phyloP scores from a whole-genome alignment of 2,113 vertebrate genomes.

The Podocnemis expansa region DNA sequence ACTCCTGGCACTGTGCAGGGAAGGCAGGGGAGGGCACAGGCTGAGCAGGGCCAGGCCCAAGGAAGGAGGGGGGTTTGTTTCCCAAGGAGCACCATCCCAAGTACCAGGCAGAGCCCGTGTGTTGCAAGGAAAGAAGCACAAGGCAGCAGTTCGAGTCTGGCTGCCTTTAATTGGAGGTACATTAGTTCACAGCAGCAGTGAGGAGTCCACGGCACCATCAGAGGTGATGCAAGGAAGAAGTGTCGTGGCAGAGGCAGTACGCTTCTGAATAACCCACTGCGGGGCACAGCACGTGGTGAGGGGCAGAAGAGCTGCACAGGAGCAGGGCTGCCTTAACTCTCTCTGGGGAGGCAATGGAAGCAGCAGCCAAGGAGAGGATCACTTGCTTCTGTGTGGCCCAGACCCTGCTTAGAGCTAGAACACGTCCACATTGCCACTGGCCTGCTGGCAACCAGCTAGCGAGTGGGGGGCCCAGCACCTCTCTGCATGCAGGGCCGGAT shows the following conservation, averaged over 20 bases:
- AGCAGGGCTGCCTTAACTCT: not conserved
- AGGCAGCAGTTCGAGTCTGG: constrained; percentile 59
- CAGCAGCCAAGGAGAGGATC: not conserved
- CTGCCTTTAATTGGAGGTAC: constrained; percentile 76
- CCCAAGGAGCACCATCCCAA: not conserved
- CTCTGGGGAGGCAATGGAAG: not conserved
- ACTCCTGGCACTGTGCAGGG: not conserved
- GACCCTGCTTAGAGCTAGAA: not conserved
- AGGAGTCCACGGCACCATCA: not conserved
- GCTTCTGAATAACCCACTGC: constrained; percentile 6
- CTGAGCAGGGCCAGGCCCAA: not conserved
- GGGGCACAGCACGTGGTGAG: constrained; percentile 13
- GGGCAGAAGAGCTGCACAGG: not conserved
- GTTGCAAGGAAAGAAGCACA: constrained; percentile 68
- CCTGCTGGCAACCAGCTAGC: too few species aligned
- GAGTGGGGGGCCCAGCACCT: not conserved
- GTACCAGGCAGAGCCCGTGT: not conserved
- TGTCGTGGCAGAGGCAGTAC: not conserved
- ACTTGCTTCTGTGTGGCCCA: not conserved
- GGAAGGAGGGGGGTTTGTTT: not conserved
- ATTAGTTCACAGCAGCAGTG: constrained; percentile 39
- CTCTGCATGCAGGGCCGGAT: not conserved
- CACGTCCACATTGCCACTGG: too few species aligned
- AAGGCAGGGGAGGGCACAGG: not conserved
- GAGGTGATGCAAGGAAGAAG: not conserved